phyloP scores from a whole-genome alignment of 1,140 invertebrate species.

The Drosophila sp. region DNA sequence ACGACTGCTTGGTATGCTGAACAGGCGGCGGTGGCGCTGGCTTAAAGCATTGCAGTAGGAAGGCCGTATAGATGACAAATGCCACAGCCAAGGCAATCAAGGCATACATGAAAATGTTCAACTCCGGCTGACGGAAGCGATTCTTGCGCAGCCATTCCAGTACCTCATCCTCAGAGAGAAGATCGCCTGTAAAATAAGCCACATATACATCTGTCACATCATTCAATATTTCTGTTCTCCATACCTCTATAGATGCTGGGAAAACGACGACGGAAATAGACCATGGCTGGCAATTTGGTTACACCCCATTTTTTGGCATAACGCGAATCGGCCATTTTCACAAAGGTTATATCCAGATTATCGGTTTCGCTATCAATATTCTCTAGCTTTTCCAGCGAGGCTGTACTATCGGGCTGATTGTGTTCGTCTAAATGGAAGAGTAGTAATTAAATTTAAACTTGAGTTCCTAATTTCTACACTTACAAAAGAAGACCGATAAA shows the following conservation, averaged over 20 bases:
- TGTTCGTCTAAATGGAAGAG: conserved; percentile 88
- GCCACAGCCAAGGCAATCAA: conserved; percentile 92
- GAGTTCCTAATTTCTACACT: conserved; percentile 82
- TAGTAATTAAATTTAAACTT: no score
- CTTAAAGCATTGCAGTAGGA: conserved; percentile 95
- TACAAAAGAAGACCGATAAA: conserved; percentile 97
- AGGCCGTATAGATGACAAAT: conserved; percentile 95
- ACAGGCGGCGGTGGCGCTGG: conserved; percentile 84
- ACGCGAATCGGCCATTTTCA: conserved; percentile 95
- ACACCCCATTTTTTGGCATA: conserved; percentile 98
- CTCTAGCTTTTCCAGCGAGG: conserved; percentile 92
- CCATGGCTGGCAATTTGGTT: conserved; percentile 94
- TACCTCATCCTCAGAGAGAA: conserved; percentile 93
- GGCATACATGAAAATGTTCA: conserved; percentile 97
- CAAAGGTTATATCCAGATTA: conserved; percentile 96
- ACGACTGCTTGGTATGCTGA: conserved; percentile 82
- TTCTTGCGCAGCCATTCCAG: conserved; percentile 97
- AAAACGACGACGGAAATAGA: conserved; percentile 96
- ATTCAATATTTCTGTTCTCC: conserved; percentile 22
- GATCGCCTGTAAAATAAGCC: conserved; percentile 86
- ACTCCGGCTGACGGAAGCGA: conserved; percentile 94
- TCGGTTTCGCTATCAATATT: conserved; percentile 97
- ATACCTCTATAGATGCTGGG: conserved; percentile 96
- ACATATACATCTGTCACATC: not conserved
- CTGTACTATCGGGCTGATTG: conserved; percentile 90